Base-by-base conservation (phyloP, 2,113 vertebrate genomes). In the Jaculus jaculus region DNA sequence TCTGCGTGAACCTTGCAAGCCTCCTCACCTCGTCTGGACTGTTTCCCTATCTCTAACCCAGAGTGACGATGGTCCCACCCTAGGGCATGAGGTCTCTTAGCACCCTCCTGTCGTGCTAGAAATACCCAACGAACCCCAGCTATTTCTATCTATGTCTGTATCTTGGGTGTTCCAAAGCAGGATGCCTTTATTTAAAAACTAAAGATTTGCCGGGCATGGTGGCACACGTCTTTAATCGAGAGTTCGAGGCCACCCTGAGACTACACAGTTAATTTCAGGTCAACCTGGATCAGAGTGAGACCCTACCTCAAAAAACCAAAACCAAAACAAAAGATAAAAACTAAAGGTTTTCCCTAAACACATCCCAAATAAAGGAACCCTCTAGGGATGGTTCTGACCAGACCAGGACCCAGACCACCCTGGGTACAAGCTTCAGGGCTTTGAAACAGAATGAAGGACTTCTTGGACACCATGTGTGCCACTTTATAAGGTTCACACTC, bases 41-140 rank as follows among this genome's bases (percentile, higher is more conserved):
- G 95, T 68, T 39, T 69, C 72, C 61, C 63, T 12, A 0, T 15
- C 77, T 73, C 0, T 10, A 30, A 7, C 58, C 54, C 9, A 16
- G 61, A 34, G 13, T 0, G 1, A 28, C 2, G 26, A 51, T 16
- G 39, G 42, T 51, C 47, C 47, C 1, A 51, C 30, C 37, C 28
- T 2, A 1, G 61, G 60, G 32, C 30, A 32, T 18, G 16, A 39
- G 32, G 17, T 3, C 61, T 58, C 78, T 71, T 2, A 74, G 51
- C 54, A 34, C 47, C 60, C 32, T n/a, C 60, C 66, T 0, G 7
- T 12, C 4, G 26, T 17, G 3, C 24, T 32, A 6, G 17, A 21
- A 86, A 60, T 1, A 17, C 0, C 28, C 16, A 17, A 51, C 5
- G 23, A 47, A 13, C 0, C 1, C 7, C 17, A 28, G 54, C 26